Base-by-base conservation (phyloP, 2,113 vertebrate species). In the Dicrurus megarhynchus region DNA sequence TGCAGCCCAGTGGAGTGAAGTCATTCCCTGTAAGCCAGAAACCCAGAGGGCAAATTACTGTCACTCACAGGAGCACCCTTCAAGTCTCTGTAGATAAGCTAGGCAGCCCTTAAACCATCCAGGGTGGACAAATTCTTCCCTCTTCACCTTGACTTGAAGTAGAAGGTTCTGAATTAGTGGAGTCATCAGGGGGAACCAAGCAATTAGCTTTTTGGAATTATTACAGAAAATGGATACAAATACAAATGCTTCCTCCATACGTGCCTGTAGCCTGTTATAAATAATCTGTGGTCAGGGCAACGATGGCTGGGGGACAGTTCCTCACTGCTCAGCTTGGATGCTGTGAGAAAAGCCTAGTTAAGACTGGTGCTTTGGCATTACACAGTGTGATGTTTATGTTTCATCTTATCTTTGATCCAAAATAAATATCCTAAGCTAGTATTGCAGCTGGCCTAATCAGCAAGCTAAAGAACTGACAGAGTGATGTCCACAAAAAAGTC, bases 1-100 rank as follows among this genome's bases (percentile, higher is more conserved):
- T 13, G 98, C 98, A 33, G 99, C 98, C 99, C 99, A 99, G 84
- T 99, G 99, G 35, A 99, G 98, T 5, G 99, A 98, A 6, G 99
- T 98, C 99, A 99, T 99, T 50, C 99, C 99, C 99, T 99, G 90
- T n/a, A 95, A 97, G 79, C 6, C 92, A 97, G 52, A 95, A 90
- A 68, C 23, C 47, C 69, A 8, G 39, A 68, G 32, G 57, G 6
- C 33, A 68, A 53, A 91, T 52, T 75, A 74, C 23, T 9, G 2
- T 87, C 39, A 49, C 15, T 65, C 35, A 46, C 13, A 46, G 70
- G 8, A 84, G 19, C 10, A 30, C 10, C 16, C 19, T 86, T 49
- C 24, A 37, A 22, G 22, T 21, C 35, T 68, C 37, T n/a, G n/a
- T n/a, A n/a, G n/a, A n/a, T 24, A 47, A 47, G 47, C 14, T 81